Evolutionary conservation across 2,113 vertebrate genomes (phyloP).

Genomic region (Apistogramma diplotaenia): DNA sequence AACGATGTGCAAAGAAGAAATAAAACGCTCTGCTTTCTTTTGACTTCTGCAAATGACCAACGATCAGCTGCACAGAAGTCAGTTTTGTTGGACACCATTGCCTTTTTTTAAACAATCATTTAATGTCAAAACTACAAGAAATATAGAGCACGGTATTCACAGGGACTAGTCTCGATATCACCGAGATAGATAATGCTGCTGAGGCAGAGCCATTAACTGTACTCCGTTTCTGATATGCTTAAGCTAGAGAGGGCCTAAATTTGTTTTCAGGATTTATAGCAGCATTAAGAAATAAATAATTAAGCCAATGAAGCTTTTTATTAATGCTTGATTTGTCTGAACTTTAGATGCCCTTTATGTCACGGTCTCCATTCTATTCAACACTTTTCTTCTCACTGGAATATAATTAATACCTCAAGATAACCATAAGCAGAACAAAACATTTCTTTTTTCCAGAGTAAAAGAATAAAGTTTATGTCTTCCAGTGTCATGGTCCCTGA

Average conservation of each 20-base stretch:
- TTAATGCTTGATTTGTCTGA: constrained; percentile 39
- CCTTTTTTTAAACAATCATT: not conserved
- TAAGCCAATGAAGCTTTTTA: constrained; percentile 31
- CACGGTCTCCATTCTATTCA: not conserved
- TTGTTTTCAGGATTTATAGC: constrained; percentile 17
- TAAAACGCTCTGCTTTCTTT: not conserved
- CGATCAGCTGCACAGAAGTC: not conserved
- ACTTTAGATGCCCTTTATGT: constrained; percentile 34
- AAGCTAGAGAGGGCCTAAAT: not conserved
- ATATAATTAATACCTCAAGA: constrained; percentile 25
- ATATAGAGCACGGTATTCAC: not conserved
- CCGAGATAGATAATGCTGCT: not conserved
- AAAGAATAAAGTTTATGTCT: not conserved
- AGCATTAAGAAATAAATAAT: constrained; percentile 43
- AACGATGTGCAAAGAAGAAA: not conserved
- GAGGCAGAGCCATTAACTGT: not conserved
- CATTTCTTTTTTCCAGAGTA: not conserved
- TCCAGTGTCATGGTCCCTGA: not conserved
- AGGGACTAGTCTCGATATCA: not conserved
- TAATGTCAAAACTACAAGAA: not conserved
- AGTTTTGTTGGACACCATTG: not conserved
- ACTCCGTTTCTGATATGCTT: not conserved
- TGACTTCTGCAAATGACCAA: not conserved
- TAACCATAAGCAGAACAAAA: not conserved
- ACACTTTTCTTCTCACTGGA: constrained; percentile 1